These are phyloP conservation scores for Ginglymostoma cirratum DNA, from an alignment of 2,113 vertebrate genomes.

Conservation along the genomic window DNA sequence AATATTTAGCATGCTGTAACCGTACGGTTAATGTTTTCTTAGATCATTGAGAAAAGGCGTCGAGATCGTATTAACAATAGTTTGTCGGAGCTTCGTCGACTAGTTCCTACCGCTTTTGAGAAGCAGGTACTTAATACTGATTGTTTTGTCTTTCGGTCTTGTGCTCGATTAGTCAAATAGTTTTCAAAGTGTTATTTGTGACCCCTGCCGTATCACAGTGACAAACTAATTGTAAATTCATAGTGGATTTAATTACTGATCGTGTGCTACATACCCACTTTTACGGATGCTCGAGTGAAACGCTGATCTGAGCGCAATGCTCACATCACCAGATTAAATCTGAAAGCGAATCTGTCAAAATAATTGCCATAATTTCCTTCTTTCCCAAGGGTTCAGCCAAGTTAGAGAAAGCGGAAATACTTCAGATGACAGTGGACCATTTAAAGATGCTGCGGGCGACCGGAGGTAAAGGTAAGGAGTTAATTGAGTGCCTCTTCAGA, in stretches of 20 bases:
- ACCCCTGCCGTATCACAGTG: neutral
- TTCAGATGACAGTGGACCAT: slow-evolving; percentile 98
- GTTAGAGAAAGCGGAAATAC: slow-evolving; percentile 94
- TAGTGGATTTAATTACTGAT: neutral
- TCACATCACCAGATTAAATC: neutral
- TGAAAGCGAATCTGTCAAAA: neutral
- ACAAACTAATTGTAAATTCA: neutral
- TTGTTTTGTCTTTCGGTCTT: slow-evolving; percentile 39
- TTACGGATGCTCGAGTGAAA: neutral
- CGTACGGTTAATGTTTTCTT: slow-evolving; percentile 44
- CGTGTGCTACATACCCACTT: neutral
- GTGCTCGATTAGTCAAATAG: slow-evolving; percentile 40
- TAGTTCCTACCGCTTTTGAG: slow-evolving; percentile 89
- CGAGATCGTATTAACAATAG: slow-evolving; percentile 94
- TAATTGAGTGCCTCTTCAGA: slow-evolving; percentile 34
- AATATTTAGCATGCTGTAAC: slow-evolving; percentile 42
- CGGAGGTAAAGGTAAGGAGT: slow-evolving; percentile 81
- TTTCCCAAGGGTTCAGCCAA: slow-evolving; percentile 83
- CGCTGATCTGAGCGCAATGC: neutral
- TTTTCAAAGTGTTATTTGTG: neutral
- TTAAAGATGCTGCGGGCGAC: slow-evolving; percentile 90
- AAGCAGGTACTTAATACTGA: slow-evolving; percentile 71
- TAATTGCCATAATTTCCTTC: slow-evolving; percentile 31
- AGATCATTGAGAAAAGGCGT: slow-evolving; percentile 94
- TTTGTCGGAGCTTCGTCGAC: slow-evolving; percentile 78